Conservation (phyloP, 2,888 invertebrate genomes). For the Capitulum mitella region DNA sequence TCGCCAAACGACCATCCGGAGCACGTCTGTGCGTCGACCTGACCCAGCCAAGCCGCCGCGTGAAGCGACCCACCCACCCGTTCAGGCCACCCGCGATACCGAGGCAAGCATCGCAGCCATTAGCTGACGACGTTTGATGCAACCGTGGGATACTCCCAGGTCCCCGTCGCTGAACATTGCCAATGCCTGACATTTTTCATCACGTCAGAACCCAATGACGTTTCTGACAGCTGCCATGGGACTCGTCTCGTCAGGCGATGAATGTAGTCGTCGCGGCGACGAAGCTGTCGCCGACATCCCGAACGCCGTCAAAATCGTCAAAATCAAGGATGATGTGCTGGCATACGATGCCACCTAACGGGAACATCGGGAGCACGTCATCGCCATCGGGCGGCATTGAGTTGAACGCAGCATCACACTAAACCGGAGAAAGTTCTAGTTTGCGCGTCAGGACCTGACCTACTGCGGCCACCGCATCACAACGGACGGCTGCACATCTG, state of each 20-base stretch:
- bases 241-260: neutral
- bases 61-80: neutral
- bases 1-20: conserved; percentile 6
- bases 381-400: neutral
- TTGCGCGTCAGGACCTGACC: too few relatives aligned
- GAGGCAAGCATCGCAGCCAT: neutral
- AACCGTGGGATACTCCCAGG: neutral
- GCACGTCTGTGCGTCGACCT: conserved; percentile 20
- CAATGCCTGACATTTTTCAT: conserved; percentile 2
- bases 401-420: neutral
- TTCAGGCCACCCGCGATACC: neutral
- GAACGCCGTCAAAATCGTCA: neutral
- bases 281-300: neutral
- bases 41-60: conserved; percentile 14
- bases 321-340: too few relatives aligned
- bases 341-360: neutral
- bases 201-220: neutral
- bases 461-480: conserved; percentile 26
- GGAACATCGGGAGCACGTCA: conserved; percentile 20
- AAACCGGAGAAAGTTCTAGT: too few relatives aligned
- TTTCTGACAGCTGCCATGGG: conserved; percentile 6
- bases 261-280: neutral
- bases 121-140: conserved; percentile 5
- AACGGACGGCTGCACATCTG: conserved; percentile 10
- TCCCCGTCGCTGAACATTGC: neutral